Conservation (phyloP, 2,113 vertebrate species). For the Cervus canadensis region DNA sequence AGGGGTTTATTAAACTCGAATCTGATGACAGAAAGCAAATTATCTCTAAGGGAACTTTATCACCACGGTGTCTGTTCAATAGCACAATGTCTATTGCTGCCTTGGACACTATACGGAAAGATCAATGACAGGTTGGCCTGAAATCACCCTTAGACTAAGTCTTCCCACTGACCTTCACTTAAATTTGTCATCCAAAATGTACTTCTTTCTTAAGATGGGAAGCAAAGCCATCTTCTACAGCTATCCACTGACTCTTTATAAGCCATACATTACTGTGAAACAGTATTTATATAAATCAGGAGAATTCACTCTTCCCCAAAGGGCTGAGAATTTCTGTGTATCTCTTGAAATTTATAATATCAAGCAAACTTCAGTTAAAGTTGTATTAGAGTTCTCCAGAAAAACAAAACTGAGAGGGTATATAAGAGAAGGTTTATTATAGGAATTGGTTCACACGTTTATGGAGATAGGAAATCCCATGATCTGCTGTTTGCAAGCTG, state of each 20-base stretch:
- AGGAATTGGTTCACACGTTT: background rate
- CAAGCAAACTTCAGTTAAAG: background rate
- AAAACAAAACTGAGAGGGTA: background rate
- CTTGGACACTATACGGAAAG: background rate
- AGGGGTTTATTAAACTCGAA: constrained; percentile 36
- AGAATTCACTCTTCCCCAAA: background rate
- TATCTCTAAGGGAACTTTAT: constrained; percentile 40
- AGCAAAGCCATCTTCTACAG: background rate
- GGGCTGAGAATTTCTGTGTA: background rate
- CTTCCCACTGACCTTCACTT: background rate
- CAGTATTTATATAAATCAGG: background rate
- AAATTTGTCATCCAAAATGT: background rate
- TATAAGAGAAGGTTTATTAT: background rate
- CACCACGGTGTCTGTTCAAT: constrained; percentile 29
- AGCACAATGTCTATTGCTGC: background rate
- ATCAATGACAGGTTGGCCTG: constrained; percentile 38
- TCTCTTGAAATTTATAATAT: background rate
- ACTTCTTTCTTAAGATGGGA: background rate
- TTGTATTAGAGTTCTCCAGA: background rate
- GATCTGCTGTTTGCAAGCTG: too few species aligned
- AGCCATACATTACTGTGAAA: background rate
- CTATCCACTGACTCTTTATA: background rate
- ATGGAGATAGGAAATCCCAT: background rate
- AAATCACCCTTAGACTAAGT: background rate
- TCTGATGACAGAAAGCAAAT: constrained; percentile 51